phyloP scores from a whole-genome alignment of 37 sponge, comb jelly and placozoan genomes.

The Chondrosia reniformis region DNA sequence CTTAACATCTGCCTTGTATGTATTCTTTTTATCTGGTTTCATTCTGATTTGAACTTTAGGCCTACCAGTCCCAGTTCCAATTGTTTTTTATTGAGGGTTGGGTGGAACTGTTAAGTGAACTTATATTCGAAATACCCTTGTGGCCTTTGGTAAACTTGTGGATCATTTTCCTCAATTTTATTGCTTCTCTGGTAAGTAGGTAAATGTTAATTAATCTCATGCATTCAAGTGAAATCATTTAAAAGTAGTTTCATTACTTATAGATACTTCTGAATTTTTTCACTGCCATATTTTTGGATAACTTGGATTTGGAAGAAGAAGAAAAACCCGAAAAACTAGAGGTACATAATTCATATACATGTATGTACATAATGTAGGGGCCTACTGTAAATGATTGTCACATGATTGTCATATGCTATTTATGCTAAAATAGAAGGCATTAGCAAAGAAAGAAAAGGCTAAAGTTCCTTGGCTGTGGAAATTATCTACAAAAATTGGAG shows the following conservation, averaged over 20 bases:
- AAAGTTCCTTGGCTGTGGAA: conserved; percentile 36
- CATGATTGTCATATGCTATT: not conserved
- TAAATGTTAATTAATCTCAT: no score
- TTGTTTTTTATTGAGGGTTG: conserved; percentile 72
- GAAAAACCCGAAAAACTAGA: conserved; percentile 36
- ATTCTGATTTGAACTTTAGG: no score
- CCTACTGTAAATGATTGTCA: not conserved
- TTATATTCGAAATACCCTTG: conserved; percentile 33
- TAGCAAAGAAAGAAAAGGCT: conserved; percentile 9
- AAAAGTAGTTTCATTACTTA: no score
- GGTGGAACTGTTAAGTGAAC: conserved; percentile 64
- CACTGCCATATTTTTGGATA: conserved; percentile 73
- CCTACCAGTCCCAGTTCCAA: conserved; percentile 71
- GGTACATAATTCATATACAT: no score
- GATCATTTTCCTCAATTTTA: conserved; percentile 54
- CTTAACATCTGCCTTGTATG: no score
- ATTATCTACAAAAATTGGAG: conserved; percentile 26
- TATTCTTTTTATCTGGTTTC: no score
- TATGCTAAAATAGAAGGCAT: conserved; percentile 9
- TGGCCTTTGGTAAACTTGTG: conserved; percentile 47
- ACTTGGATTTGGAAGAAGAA: conserved; percentile 70
- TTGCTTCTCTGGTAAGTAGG: conserved; percentile 61
- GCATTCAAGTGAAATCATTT: no score
- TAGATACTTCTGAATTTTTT: conserved; percentile 76
- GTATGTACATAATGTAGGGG: no score